Evolutionary conservation across 2,888 invertebrate genomes (phyloP), one percentile per base, ranked within the genome.

Genomic region (Adineta ricciae): DNA sequence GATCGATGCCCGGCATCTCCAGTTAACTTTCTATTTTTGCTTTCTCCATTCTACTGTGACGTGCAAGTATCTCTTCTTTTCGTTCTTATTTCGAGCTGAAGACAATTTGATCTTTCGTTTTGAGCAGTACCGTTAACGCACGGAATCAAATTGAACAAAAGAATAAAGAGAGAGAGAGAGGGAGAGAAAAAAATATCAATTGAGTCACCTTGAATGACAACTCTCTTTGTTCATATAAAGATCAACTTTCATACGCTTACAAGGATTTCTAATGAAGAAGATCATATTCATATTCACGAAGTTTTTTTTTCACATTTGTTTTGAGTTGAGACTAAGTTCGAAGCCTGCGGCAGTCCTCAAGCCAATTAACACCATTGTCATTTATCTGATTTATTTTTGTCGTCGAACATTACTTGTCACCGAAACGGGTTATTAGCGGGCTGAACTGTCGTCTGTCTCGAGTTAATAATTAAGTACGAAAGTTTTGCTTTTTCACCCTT

Each of bases 1-100:
- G 84, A 83, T 85, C 84, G 83, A 85, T 85, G 83, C 84, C 83
- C 84, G 84, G 84, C 84, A 85, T 85, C 84, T 85, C 83, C 84
- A 85, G 2, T 64, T 32, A 36, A n/a, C 24, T 14, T 64, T 32
- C 32, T 9, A 24, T 21, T 38, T 78, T 78, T n/a, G n/a, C n/a
- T 41, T n/a, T 38, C 50, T 9, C 19, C 50, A 3, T 73, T 21
- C 14, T 32, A 7, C 21, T 36, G 9, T 14, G 27, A 27, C 11
- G 27, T 27, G 27, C 56, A 56, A 56, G 27, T 14, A 14, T 11
- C 19, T 50, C 19, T 50, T 50, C 19, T 64, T 32, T 14, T 64
- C 27, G 27, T 64, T 64, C 1, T 64, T 32, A 36, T 64, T 32
- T 32, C 32, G 19, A 64, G 19, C 2, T 64, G 19, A 64, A 64